A percentile compares a stretch with the other conserved stretches of the same genome.
Conservation (phyloP, 1,140 invertebrate species). For the Cepaea nemoralis region DNA sequence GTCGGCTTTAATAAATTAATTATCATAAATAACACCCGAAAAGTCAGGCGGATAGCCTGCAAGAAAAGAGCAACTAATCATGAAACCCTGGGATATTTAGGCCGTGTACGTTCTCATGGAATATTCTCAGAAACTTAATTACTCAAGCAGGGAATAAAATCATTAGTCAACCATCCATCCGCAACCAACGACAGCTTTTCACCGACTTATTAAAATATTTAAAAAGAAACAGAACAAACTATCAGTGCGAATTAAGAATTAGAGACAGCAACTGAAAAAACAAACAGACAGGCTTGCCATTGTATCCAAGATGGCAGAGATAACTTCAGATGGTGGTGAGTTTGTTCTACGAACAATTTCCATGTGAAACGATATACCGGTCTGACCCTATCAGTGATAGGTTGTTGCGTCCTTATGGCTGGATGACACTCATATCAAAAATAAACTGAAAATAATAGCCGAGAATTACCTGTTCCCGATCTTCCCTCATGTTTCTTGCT, state of each 20-base stretch:
- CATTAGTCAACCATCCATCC: not conserved
- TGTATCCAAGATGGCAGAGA: not conserved
- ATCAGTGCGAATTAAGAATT: not conserved
- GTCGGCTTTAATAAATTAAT: no score
- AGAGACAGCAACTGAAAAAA: slow-evolving; percentile 8
- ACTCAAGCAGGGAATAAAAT: not conserved
- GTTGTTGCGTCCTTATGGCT: not conserved
- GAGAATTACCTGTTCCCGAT: not conserved
- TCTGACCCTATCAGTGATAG: not conserved
- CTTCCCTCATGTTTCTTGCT: not conserved
- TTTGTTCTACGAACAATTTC: not conserved
- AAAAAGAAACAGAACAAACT: not conserved
- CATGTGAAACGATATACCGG: not conserved
- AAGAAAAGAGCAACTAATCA: no score
- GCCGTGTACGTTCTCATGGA: no score
- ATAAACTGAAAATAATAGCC: not conserved
- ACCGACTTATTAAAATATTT: not conserved
- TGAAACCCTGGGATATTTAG: no score
- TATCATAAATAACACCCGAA: no score
- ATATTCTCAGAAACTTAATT: not conserved
- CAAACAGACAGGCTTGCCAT: not conserved
- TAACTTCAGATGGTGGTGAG: not conserved
- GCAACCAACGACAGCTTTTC: not conserved
- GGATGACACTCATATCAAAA: not conserved
- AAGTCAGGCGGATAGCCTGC: no score